Base-by-base conservation (phyloP, 2,113 vertebrate genomes). In the Antidorcas marsupialis region DNA sequence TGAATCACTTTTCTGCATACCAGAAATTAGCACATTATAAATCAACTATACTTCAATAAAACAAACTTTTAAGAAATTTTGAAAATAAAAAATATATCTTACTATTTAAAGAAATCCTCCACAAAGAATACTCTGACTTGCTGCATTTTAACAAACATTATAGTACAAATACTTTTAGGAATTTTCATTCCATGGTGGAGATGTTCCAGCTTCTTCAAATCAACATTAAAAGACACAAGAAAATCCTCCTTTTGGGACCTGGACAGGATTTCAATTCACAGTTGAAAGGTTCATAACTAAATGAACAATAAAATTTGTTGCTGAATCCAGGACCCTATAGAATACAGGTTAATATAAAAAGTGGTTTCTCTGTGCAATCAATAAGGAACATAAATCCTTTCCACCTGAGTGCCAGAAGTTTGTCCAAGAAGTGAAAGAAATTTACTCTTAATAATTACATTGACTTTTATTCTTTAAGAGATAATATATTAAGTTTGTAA, bases 391-490 rank as follows among this genome's bases (percentile, higher is more conserved):
- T 79, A 83, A 87, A 89, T 95, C 21, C 45, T 83, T 86, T 84
- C 82, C 33, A 82, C 25, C 14, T 39, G 43, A 97, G 39, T n/a
- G 43, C 50, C 78, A 93, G 11, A 88, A 96, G 15, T 89, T 91
- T 91, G 13, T 57, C 39, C 19, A 89, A 82, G n/a, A 93, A 97
- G 2, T 79, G 7, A 88, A 95, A 94, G 27, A 94, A 93, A 84
- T 62, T 53, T 94, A 82, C 13, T 89, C 64, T 96, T 86, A 93
- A 85, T 93, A 87, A 92, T 67, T 81, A 74, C 74, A 88, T 52
- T 81, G 67, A 94, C 57, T 59, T 59, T 43, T 83, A 87, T 60
- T 87, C 28, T 93, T 45, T 13, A 94, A 94, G 45, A 93, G 71
- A 62, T 59, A 93, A 83, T 82, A 57, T 43, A 62, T 4, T 91